A percentile compares a stretch with the other conserved stretches of the same genome.
Evolutionary conservation across 2,888 invertebrate genomes (phyloP).

Genomic region (Leptura quadrifasciata): DNA sequence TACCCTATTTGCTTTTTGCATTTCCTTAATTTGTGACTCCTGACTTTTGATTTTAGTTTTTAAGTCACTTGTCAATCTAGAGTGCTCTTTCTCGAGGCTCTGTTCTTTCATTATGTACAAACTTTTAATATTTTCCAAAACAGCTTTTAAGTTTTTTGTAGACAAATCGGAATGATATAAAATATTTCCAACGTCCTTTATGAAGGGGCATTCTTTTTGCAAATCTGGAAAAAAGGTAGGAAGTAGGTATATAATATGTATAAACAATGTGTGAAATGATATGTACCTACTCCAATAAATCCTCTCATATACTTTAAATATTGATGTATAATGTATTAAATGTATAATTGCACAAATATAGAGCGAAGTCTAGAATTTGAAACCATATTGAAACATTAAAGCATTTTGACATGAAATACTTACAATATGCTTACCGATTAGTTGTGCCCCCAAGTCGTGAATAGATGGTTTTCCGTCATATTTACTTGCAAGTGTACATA

Average conservation of each 20-base stretch:
- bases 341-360: no score
- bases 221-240: conserved; percentile 53
- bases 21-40: conserved; percentile 49
- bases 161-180: conserved; percentile 48
- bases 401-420: no score
- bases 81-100: conserved; percentile 52
- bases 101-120: conserved; percentile 52
- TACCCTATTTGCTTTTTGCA: conserved; percentile 48
- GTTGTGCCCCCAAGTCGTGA: neutral
- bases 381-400: no score
- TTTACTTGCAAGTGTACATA: conserved; percentile 42
- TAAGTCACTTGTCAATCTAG: conserved; percentile 49
- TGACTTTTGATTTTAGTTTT: conserved; percentile 49
- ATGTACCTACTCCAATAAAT: no score
- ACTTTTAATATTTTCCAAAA: conserved; percentile 51
- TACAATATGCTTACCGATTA: conserved; percentile 18
- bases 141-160: conserved; percentile 33
- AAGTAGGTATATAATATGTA: no score
- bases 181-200: conserved; percentile 50
- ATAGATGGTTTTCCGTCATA: conserved; percentile 8
- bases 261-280: no score
- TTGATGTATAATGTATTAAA: no score
- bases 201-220: conserved; percentile 52
- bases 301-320: no score
- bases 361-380: neutral